A percentile compares a stretch with the other conserved stretches of the same genome.
Conservation (phyloP, 1,140 invertebrate genomes). For the Episyrphus balteatus region DNA sequence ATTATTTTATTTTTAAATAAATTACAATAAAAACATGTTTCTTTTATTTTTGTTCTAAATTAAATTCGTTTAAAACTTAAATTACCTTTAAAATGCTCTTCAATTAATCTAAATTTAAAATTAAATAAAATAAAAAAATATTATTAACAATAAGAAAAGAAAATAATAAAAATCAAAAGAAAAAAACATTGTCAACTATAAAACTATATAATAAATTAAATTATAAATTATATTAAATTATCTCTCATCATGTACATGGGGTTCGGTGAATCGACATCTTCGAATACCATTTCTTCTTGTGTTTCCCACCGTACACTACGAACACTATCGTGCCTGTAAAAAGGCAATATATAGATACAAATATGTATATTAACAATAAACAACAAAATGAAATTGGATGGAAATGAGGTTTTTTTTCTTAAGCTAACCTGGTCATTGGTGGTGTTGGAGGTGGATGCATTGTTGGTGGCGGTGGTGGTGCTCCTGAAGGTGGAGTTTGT, state of each 20-base stretch:
- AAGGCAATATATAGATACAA: conserved; percentile 11
- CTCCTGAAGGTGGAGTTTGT: conserved; percentile 26
- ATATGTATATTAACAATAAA: conserved; percentile 13
- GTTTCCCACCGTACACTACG: conserved; percentile 26
- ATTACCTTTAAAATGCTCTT: too few relatives aligned
- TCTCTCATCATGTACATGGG: background rate
- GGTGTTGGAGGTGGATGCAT: conserved; percentile 22
- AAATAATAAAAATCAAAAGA: too few relatives aligned
- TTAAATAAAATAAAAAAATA: too few relatives aligned
- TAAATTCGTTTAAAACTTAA: too few relatives aligned
- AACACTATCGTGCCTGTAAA: conserved; percentile 12
- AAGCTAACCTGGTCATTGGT: conserved; percentile 34
- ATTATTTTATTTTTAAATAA: too few relatives aligned
- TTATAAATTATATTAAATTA: background rate
- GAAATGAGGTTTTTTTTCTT: conserved; percentile 13
- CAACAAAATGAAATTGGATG: conserved; percentile 9
- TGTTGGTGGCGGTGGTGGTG: conserved; percentile 29
- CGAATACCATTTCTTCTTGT: conserved; percentile 27
- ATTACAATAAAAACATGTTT: too few relatives aligned
- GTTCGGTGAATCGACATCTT: conserved; percentile 21
- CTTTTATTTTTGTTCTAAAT: too few relatives aligned
- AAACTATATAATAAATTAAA: too few relatives aligned
- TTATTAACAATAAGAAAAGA: too few relatives aligned
- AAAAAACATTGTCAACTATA: too few relatives aligned
- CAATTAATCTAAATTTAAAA: too few relatives aligned